Evolutionary conservation across 2,797 vertebrate species (phyloP).

Genomic region (Rhadinocentrus ornatus): DNA sequence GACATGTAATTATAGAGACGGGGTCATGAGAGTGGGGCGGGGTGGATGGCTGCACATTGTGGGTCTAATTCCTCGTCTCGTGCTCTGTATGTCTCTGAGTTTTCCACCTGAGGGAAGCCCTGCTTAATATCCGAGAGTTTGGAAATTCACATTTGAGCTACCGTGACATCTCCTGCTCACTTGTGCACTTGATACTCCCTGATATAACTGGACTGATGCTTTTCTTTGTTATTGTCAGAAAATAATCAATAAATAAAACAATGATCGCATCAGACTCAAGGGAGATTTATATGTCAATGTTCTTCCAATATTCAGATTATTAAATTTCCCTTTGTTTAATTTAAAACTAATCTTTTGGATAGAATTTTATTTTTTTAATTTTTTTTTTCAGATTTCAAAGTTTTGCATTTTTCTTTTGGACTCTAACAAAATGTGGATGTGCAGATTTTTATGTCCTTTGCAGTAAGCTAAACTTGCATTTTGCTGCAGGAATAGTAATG

Average conservation of each 20-base stretch:
- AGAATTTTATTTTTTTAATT: too few species aligned
- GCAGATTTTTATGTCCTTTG: not conserved
- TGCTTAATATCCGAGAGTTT: slow-evolving; percentile 42
- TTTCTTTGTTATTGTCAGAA: slow-evolving; percentile 19
- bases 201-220: slow-evolving; percentile 36
- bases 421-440: not conserved
- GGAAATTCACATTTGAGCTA: slow-evolving; percentile 52
- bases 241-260: slow-evolving; percentile 26
- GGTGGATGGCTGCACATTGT: slow-evolving; percentile 49
- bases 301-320: slow-evolving; percentile 6
- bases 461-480: slow-evolving; percentile 25
- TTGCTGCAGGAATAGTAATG: slow-evolving; percentile 63
- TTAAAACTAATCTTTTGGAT: slow-evolving; percentile 2
- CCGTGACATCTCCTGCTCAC: slow-evolving; percentile 13
- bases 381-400: not conserved
- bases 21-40: slow-evolving; percentile 60
- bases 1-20: slow-evolving; percentile 64
- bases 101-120: slow-evolving; percentile 44
- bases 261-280: too few species aligned
- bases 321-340: slow-evolving; percentile 10
- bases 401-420: not conserved
- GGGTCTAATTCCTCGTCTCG: slow-evolving; percentile 56
- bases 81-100: slow-evolving; percentile 31
- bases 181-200: slow-evolving; percentile 2
- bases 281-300: too few species aligned